Conservation (phyloP, 2,797 vertebrate genomes). For the Catostomus latipinnis region DNA sequence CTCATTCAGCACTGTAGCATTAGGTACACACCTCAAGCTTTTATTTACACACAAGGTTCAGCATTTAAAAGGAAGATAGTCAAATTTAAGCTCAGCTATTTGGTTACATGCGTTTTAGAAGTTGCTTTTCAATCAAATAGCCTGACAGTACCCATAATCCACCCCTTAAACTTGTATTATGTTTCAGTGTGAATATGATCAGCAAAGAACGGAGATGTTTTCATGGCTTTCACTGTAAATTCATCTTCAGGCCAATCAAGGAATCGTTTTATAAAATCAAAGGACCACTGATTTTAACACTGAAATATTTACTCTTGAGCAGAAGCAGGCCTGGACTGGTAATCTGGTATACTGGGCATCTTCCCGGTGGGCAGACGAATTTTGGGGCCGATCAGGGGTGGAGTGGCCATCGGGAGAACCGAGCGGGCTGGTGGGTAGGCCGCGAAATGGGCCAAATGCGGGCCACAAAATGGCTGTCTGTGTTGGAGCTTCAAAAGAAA, state of each 20-base stretch:
- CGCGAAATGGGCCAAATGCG: no score
- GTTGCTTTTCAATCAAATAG: neutral
- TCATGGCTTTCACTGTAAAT: constrained; percentile 10
- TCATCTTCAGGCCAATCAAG: constrained; percentile 10
- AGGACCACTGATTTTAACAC: neutral
- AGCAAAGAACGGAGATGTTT: neutral
- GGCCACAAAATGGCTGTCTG: no score
- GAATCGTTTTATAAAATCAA: neutral
- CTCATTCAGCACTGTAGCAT: constrained; percentile 83
- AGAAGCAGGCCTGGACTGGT: no score
- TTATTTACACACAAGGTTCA: constrained; percentile 12
- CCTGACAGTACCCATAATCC: neutral
- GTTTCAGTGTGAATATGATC: neutral
- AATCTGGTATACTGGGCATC: no score
- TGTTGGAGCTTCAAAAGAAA: no score
- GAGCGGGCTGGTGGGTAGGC: no score
- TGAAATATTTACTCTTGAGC: neutral
- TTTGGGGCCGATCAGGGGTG: no score
- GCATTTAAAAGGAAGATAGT: constrained; percentile 9
- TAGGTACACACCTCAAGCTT: constrained; percentile 75
- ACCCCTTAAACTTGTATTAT: neutral
- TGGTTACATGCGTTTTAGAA: neutral
- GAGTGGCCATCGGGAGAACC: no score
- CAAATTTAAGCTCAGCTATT: neutral
- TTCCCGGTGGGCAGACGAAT: no score